Evolutionary conservation across 2,888 invertebrate species (phyloP), one percentile per base, ranked within the genome.

Genomic region (Hesperia comma): DNA sequence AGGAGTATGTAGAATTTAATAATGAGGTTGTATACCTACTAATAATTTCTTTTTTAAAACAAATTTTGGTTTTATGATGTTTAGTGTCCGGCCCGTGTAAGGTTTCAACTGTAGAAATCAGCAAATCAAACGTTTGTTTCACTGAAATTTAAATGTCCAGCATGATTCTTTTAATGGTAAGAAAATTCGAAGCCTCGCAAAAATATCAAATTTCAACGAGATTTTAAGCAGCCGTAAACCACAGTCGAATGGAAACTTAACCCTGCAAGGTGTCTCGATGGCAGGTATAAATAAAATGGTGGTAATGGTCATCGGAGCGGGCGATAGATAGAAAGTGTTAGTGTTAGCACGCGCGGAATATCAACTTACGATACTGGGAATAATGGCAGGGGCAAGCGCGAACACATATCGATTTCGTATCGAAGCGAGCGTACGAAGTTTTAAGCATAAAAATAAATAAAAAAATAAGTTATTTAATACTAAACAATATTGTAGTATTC

Each of bases 261-360:
- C 10, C 37, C 54, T 15, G 54, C 54, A n/a, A 60, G 54, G 43
- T 33, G 41, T 41, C 17, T 60, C 12, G 57, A 60, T 54, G 14
- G 21, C 54, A 37, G 46, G 15, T 66, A 54, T 66, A 60, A 66
- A 66, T 66, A 54, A 60, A 57, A 51, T 21, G 41, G 21, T 40
- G 32, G 54, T 61, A 67, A 61, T 61, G 66, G 55, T 43, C 40
- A 58, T 60, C 54, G 41, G 43, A 60, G 60, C 60, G 55, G 55
- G 55, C 66, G 15, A 49, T 61, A 67, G 54, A 67, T 46, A 55
- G 61, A 61, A 55, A 67, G 66, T 67, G 66, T 60, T 67, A 67
- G 66, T 67, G 66, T 60, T 67, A 43, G 58, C 66, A 66, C 61
- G 66, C 54, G 66, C 46, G 53, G 61, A 67, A 67, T 67, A 61